Conservation (phyloP, 2,113 vertebrate species). For the Excalfactoria chinensis region DNA sequence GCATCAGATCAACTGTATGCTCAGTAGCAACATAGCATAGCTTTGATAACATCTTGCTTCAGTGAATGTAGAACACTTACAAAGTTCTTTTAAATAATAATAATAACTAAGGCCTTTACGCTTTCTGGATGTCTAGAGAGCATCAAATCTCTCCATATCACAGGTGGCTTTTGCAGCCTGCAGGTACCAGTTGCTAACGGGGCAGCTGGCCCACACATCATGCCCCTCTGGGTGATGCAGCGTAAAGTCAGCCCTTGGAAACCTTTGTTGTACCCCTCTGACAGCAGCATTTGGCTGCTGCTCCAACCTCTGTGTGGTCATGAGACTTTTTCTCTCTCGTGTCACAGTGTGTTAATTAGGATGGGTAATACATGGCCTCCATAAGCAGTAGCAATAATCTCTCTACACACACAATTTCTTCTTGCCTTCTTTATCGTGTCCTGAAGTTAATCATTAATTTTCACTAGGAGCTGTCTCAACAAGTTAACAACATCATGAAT, state of each 20-base stretch:
- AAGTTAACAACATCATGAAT: neutral
- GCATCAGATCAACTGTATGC: neutral
- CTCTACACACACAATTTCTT: neutral
- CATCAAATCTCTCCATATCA: neutral
- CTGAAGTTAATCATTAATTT: slow-evolving; percentile 19
- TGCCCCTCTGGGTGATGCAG: neutral
- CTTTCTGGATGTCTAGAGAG: neutral
- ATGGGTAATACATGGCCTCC: neutral
- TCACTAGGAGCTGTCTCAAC: neutral
- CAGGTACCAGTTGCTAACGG: neutral
- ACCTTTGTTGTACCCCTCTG: neutral
- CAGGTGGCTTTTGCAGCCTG: neutral
- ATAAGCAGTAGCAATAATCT: neutral
- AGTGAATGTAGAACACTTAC: accelerated
- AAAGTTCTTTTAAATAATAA: neutral
- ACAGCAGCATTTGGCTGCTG: accelerated
- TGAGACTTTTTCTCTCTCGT: neutral
- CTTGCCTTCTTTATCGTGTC: neutral
- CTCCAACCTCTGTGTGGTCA: neutral
- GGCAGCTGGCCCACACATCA: neutral
- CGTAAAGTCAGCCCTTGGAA: neutral
- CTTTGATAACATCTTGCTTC: neutral
- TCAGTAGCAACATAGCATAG: neutral
- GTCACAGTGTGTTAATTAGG: neutral
- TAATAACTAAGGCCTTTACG: neutral